Conservation (phyloP, 2,888 invertebrate species). For the Diloba caeruleocephala region DNA sequence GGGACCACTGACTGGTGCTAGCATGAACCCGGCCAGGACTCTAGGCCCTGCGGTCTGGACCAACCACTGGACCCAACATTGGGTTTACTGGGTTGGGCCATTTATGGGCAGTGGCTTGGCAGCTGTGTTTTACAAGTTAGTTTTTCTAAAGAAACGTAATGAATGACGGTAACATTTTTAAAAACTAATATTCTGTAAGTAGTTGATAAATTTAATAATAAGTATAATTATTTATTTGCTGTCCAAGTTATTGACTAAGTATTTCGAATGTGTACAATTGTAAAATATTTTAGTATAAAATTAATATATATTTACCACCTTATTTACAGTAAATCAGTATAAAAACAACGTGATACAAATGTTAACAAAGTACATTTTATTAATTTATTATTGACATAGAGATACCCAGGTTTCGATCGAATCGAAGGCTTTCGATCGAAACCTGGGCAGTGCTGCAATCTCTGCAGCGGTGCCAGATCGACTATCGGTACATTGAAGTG, state of each 20-base stretch:
- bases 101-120: conserved; percentile 70
- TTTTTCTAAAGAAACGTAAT: conserved; percentile 60
- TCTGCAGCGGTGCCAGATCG: too few species aligned
- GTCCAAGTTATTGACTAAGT: not conserved
- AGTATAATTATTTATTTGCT: not conserved
- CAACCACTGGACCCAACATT: conserved; percentile 90
- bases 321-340: too few species aligned
- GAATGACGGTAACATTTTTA: too few species aligned
- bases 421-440: too few species aligned
- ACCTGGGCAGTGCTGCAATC: too few species aligned
- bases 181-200: not conserved
- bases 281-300: too few species aligned
- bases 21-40: conserved; percentile 92
- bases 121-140: conserved; percentile 68
- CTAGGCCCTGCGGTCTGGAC: conserved; percentile 93
- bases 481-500: too few species aligned
- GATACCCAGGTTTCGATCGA: too few species aligned
- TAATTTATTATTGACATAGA: too few species aligned
- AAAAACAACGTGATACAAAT: too few species aligned
- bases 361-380: too few species aligned
- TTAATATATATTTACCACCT: too few species aligned
- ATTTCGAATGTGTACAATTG: not conserved
- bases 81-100: conserved; percentile 93
- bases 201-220: not conserved
- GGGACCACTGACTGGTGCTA: conserved; percentile 92